Conservation (phyloP, 2,113 vertebrate species). For the Argyrosomus japonicus region DNA sequence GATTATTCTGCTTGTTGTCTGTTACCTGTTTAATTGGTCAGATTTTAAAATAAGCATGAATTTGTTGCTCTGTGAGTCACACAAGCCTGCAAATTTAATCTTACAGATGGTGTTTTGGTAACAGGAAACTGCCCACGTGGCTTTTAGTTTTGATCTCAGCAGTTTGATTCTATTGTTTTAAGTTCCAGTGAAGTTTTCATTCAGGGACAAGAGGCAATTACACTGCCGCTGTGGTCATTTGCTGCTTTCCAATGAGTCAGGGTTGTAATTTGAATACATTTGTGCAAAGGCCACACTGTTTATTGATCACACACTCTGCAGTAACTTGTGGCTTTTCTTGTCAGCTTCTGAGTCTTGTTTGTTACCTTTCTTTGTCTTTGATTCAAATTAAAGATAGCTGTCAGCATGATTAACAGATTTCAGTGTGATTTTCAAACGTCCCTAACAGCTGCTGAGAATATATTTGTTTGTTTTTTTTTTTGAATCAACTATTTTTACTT, state of each 20-base stretch:
- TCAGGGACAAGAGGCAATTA: constrained; percentile 23
- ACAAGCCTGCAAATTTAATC: constrained; percentile 39
- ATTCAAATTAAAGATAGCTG: constrained; percentile 50
- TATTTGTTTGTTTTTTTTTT: background rate
- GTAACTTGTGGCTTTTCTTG: constrained; percentile 53
- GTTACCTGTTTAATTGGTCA: constrained; percentile 15
- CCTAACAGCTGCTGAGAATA: constrained; percentile 37
- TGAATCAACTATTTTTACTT: constrained; percentile 24
- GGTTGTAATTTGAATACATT: constrained; percentile 51
- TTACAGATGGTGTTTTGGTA: constrained; percentile 64
- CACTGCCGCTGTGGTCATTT: constrained; percentile 49
- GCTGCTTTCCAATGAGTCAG: constrained; percentile 58
- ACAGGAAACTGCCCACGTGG: constrained; percentile 59
- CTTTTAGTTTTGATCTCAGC: constrained; percentile 46
- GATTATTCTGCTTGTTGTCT: constrained; percentile 35
- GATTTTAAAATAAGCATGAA: constrained; percentile 47
- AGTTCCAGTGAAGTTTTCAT: constrained; percentile 34
- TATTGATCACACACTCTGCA: constrained; percentile 44
- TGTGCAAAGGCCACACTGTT: constrained; percentile 28
- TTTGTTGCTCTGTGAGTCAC: constrained; percentile 45
- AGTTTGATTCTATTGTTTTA: constrained; percentile 28
- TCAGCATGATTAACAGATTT: constrained; percentile 66
- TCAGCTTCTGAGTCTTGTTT: constrained; percentile 44
- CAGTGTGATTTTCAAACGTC: constrained; percentile 51
- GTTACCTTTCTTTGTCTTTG: constrained; percentile 47